phyloP scores from a whole-genome alignment of 2,888 invertebrate species.

The Lutraria lutraria region DNA sequence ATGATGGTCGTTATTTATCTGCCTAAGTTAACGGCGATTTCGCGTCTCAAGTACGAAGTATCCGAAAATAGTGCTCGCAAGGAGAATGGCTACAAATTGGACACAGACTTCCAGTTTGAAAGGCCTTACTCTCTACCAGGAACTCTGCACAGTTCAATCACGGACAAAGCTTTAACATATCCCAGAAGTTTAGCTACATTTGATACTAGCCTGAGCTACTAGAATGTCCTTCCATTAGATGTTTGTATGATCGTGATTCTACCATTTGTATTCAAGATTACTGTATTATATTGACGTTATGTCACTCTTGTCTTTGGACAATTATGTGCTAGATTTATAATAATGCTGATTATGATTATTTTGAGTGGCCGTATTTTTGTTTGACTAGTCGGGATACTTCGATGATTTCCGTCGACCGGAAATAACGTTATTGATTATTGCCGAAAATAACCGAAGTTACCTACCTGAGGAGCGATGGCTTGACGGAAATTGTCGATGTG shows the following conservation, averaged over 20 bases:
- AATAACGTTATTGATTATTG: no score
- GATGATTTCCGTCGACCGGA: no score
- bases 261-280: neutral
- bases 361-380: neutral
- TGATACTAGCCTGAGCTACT: conserved; percentile 80
- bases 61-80: conserved; percentile 68
- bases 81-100: conserved; percentile 80
- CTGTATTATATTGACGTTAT: neutral
- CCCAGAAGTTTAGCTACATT: conserved; percentile 78
- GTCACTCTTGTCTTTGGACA: neutral
- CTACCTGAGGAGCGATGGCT: no score
- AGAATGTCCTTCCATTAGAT: conserved; percentile 25
- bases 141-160: conserved; percentile 75
- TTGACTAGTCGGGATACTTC: no score
- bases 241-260: neutral
- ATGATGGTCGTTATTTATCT: conserved; percentile 97
- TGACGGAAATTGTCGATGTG: no score
- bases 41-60: conserved; percentile 80
- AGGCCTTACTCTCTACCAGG: conserved; percentile 81
- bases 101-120: conserved; percentile 82
- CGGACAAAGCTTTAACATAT: conserved; percentile 73
- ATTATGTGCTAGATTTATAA: neutral
- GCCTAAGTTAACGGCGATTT: conserved; percentile 90
- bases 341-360: neutral
- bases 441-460: no score